Evolutionary conservation across 1,140 invertebrate species (phyloP).

Genomic region (Lordiphosa clarofinis): DNA sequence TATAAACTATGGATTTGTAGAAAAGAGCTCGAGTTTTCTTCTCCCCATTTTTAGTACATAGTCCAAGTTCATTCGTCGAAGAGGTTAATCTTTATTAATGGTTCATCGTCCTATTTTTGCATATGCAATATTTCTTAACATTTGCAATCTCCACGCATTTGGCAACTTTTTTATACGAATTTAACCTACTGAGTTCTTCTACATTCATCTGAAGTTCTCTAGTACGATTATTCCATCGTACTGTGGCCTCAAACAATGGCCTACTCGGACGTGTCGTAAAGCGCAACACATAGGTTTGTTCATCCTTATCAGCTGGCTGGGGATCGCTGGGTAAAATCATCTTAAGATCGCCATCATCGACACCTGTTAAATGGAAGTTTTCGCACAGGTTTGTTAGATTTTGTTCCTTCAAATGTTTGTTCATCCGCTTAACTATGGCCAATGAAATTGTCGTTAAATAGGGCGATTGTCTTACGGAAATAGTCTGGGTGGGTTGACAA

Average conservation of each 20-base stretch:
- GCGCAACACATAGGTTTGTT: slow-evolving; percentile 17
- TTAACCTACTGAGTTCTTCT: slow-evolving; percentile 82
- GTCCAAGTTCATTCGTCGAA: too few species aligned
- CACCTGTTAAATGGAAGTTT: not conserved
- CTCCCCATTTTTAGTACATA: too few species aligned
- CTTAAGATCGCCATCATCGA: slow-evolving; percentile 9
- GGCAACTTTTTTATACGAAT: slow-evolving; percentile 81
- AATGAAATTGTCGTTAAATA: not conserved
- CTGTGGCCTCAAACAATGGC: slow-evolving; percentile 82
- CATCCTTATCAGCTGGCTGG: not conserved
- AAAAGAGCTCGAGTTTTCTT: too few species aligned
- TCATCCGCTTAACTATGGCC: slow-evolving; percentile 71
- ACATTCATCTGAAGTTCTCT: slow-evolving; percentile 23
- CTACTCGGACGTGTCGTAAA: slow-evolving; percentile 57
- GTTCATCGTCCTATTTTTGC: not conserved
- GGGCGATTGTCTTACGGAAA: slow-evolving; percentile 6
- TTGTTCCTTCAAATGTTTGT: slow-evolving; percentile 38
- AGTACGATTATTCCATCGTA: slow-evolving; percentile 63
- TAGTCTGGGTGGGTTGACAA: slow-evolving; percentile 82
- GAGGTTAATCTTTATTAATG: too few species aligned
- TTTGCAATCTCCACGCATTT: slow-evolving; percentile 79
- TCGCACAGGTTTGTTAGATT: slow-evolving; percentile 12
- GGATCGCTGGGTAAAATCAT: not conserved
- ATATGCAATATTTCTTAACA: slow-evolving; percentile 81
- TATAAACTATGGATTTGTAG: too few species aligned